A percentile compares a stretch with the other conserved stretches of the same genome.
Conservation (phyloP, 2,113 vertebrate genomes). For the Fulica atra region DNA sequence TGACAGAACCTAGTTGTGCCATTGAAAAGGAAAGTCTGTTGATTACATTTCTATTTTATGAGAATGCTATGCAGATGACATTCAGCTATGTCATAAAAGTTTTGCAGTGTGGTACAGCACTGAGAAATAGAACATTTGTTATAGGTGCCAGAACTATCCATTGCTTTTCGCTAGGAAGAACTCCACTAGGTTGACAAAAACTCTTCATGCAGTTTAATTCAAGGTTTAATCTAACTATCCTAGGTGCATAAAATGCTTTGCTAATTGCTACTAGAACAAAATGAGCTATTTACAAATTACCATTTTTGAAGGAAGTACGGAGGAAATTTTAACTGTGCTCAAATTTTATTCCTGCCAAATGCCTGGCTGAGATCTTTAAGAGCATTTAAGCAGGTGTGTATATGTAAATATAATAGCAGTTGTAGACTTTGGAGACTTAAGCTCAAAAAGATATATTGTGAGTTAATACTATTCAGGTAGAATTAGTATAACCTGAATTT, state of each 20-base stretch:
- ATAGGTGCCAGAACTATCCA: accelerated
- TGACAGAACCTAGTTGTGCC: neutral
- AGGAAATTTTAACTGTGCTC: neutral
- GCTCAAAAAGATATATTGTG: neutral
- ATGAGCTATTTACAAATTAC: neutral
- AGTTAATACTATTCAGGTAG: neutral
- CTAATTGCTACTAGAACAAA: slow-evolving; percentile 5
- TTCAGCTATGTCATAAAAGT: neutral
- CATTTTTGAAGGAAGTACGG: neutral
- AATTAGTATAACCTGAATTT: neutral
- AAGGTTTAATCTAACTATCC: neutral
- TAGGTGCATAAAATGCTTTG: neutral
- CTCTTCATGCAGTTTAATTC: neutral
- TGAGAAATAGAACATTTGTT: neutral
- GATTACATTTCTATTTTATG: neutral
- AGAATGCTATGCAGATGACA: neutral
- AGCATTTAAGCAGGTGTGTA: neutral
- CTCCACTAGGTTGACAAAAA: neutral
- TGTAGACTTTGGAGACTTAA: neutral
- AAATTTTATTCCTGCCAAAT: neutral
- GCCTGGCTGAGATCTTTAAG: neutral
- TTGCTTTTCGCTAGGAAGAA: neutral
- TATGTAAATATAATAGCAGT: neutral
- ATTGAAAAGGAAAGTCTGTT: neutral
- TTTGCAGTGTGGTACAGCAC: neutral